These are phyloP conservation scores for Microctonus hyperodae DNA, from an alignment of 2,888 invertebrate species.

Conservation along the genomic window DNA sequence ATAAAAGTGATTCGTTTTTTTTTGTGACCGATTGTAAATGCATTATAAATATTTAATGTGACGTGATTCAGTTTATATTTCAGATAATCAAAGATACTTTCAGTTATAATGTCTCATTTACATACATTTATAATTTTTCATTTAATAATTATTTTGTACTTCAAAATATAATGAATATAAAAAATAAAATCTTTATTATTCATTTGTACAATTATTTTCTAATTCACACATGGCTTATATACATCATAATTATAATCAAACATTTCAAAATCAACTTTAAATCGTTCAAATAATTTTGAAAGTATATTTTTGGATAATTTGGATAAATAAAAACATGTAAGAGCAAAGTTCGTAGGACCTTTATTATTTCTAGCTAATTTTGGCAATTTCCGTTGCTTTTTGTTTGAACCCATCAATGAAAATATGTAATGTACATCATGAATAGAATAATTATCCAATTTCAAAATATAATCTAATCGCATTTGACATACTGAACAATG, in stretches of 20 bases:
- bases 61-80: no score
- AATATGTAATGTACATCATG: constrained; percentile 49
- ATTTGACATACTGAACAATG: constrained; percentile 57
- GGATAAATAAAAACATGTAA: constrained; percentile 57
- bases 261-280: constrained; percentile 60
- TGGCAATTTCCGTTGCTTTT: constrained; percentile 41
- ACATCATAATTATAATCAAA: constrained; percentile 50
- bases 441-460: constrained; percentile 52
- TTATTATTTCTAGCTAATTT: constrained; percentile 47
- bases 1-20: not conserved
- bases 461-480: constrained; percentile 54
- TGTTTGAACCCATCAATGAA: constrained; percentile 42
- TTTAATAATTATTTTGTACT: constrained; percentile 17
- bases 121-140: not conserved
- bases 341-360: constrained; percentile 50
- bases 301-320: constrained; percentile 47
- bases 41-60: not conserved
- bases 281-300: constrained; percentile 51
- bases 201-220: constrained; percentile 16
- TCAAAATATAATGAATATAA: not conserved
- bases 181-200: constrained; percentile 28
- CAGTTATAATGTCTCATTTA: not conserved
- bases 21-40: not conserved
- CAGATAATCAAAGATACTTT: no score
- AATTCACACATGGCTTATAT: constrained; percentile 18